Evolutionary conservation across 92 coral and sea anemone species (phyloP).

Genomic region (Ricordea florida): DNA sequence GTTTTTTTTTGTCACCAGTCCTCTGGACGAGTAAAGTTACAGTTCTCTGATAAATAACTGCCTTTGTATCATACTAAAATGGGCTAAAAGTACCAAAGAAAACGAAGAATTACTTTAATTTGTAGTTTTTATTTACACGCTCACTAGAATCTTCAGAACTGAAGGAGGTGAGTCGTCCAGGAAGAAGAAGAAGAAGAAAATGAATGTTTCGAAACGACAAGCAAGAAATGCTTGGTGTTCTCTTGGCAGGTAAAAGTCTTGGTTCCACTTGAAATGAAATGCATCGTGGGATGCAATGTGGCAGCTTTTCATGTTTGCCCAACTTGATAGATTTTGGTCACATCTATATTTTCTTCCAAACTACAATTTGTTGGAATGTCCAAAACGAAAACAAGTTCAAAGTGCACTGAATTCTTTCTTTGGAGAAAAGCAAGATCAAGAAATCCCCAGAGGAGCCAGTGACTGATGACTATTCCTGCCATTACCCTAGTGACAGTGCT

Average conservation of each 20-base stretch:
- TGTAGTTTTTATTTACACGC: too few species aligned
- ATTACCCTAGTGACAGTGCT: neutral
- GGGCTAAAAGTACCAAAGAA: neutral
- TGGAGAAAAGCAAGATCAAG: slow-evolving; percentile 27
- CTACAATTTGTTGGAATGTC: slow-evolving; percentile 12
- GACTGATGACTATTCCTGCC: slow-evolving; percentile 35
- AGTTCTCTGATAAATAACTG: neutral
- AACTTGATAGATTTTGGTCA: neutral
- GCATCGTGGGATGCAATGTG: slow-evolving; percentile 18
- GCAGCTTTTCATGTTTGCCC: slow-evolving; percentile 8
- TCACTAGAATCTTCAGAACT: too few species aligned
- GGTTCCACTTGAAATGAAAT: slow-evolving; percentile 22
- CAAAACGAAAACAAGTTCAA: slow-evolving; percentile 28
- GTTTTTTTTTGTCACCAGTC: neutral
- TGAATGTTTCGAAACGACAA: neutral
- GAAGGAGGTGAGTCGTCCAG: too few species aligned
- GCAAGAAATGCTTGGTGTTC: neutral
- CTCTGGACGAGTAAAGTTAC: neutral
- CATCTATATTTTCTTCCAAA: slow-evolving; percentile 6
- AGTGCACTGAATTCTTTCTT: slow-evolving; percentile 13
- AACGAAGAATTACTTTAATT: neutral
- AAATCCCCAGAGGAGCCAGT: slow-evolving; percentile 20
- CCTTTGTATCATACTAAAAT: neutral
- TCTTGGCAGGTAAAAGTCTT: slow-evolving; percentile 8
- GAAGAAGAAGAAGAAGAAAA: too few species aligned